Evolutionary conservation across 2,797 vertebrate genomes (phyloP).

Genomic region (Brachyrhaphis roseni): DNA sequence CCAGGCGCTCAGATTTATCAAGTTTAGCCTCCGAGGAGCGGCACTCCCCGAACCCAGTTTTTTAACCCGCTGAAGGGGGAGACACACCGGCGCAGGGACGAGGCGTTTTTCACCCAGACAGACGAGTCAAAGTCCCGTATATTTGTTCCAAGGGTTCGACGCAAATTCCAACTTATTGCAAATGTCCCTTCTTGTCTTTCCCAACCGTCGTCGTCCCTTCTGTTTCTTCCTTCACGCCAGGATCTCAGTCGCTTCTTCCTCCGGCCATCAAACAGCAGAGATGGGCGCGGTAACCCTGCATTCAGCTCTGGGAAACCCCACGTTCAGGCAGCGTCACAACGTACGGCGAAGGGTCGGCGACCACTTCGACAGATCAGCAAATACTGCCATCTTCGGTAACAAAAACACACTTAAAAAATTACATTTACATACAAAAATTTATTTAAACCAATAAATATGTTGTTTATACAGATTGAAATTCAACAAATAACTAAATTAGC

Average conservation of each 20-base stretch:
- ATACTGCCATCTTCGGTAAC: constrained; percentile 71
- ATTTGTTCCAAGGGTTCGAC: constrained; percentile 43
- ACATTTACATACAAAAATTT: constrained; percentile 23
- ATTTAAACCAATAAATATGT: background rate
- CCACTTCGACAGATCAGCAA: constrained; percentile 69
- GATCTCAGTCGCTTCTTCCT: constrained; percentile 83
- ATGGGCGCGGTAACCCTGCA: constrained; percentile 90
- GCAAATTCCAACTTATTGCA: constrained; percentile 58
- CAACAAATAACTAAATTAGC: background rate
- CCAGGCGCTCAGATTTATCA: constrained; percentile 75
- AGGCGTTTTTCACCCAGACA: constrained; percentile 68
- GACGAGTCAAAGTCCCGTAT: constrained; percentile 56
- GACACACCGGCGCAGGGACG: constrained; percentile 78
- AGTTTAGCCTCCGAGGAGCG: constrained; percentile 80
- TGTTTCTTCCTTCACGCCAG: constrained; percentile 76
- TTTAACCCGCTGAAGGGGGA: constrained; percentile 78
- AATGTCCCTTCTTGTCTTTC: constrained; percentile 70
- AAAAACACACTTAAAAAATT: constrained; percentile 8
- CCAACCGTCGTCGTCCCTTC: constrained; percentile 73
- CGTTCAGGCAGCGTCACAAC: constrained; percentile 82
- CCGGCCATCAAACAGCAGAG: constrained; percentile 87
- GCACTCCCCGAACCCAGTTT: constrained; percentile 86
- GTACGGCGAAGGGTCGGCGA: constrained; percentile 74
- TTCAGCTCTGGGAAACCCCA: constrained; percentile 86
- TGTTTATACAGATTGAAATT: background rate